Conservation (phyloP, 2,888 invertebrate species). For the Yponomeuta plumbellus region DNA sequence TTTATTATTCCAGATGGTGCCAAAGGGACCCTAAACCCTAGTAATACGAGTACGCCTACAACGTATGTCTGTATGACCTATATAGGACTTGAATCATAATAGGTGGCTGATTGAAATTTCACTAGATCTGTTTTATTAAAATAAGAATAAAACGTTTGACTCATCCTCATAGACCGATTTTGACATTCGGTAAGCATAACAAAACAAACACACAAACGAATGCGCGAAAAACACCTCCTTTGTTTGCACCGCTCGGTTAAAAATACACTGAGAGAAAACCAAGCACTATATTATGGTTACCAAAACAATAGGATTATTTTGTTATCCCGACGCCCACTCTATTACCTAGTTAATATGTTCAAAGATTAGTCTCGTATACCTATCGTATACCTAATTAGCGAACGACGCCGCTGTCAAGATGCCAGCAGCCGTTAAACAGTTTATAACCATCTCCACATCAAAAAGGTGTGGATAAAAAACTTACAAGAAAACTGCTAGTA, state of each 20-base stretch:
- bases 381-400: slow-evolving; percentile 7
- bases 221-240: too few relatives aligned
- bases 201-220: too few relatives aligned
- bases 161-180: too few relatives aligned
- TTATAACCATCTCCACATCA: slow-evolving; percentile 7
- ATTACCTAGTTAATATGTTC: neutral
- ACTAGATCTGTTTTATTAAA: too few relatives aligned
- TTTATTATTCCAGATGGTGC: too few relatives aligned
- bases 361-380: neutral
- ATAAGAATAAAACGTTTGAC: too few relatives aligned
- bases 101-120: too few relatives aligned
- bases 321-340: neutral
- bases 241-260: neutral
- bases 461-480: neutral
- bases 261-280: neutral
- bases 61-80: too few relatives aligned
- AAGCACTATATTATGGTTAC: neutral
- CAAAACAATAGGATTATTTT: neutral
- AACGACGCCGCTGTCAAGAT: slow-evolving; percentile 8
- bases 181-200: too few relatives aligned
- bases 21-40: too few relatives aligned
- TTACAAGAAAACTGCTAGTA: neutral
- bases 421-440: slow-evolving; percentile 11
- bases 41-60: too few relatives aligned
- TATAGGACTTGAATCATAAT: too few relatives aligned